phyloP scores from a whole-genome alignment of 2,797 vertebrate species.

The Callimico goeldii region DNA sequence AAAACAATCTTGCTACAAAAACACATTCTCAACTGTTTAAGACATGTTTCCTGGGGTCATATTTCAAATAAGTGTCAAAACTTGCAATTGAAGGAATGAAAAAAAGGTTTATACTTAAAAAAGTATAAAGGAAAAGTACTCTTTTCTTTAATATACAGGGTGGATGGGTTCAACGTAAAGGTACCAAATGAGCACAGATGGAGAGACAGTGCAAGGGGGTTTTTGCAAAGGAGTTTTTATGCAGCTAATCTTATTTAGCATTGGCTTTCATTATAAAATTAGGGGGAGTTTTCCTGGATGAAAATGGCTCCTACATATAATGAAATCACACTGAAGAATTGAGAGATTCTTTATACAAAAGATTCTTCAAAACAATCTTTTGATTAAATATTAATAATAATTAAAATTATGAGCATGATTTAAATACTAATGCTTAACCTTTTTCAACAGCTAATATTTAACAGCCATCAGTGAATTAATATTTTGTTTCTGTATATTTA shows the following conservation, averaged over 20 bases:
- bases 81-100: constrained; percentile 11
- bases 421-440: constrained; percentile 24
- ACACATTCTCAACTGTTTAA: not conserved
- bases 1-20: not conserved
- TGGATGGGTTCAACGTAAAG: not conserved
- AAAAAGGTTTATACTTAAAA: not conserved
- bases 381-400: not conserved
- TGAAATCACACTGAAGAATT: not conserved
- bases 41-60: not conserved
- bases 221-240: not conserved
- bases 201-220: not conserved
- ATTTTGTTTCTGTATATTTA: constrained; percentile 27
- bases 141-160: not conserved
- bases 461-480: not conserved
- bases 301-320: not conserved
- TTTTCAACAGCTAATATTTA: constrained; percentile 2
- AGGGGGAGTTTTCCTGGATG: not conserved
- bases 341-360: not conserved
- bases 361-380: not conserved
- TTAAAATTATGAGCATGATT: constrained; percentile 38
- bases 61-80: constrained; percentile 52
- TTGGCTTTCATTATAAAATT: not conserved
- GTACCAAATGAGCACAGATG: not conserved
- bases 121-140: not conserved
- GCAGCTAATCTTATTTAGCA: not conserved